Base-by-base conservation (phyloP, 2,888 invertebrate genomes). In the Holacanthella duospinosa region DNA sequence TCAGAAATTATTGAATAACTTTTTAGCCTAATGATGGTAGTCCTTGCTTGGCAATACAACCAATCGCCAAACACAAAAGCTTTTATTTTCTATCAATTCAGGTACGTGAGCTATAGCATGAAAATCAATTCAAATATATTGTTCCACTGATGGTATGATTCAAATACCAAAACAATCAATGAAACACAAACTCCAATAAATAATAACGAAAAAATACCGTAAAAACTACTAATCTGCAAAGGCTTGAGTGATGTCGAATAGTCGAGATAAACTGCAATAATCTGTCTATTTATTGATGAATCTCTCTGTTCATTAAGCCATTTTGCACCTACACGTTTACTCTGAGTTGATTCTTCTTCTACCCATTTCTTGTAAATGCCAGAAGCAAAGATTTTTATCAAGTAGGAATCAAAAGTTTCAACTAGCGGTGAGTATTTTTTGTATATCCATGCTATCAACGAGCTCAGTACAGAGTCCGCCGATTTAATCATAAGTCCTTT, bases 391-490 rank as follows among this genome's bases (percentile, higher is more conserved):
- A 21, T 21, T 21, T 48, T 9, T n/a, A 4, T 21, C 19, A 48
- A n/a, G 48, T n/a, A 48, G 4, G 4, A 16, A 4, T 21, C 48
- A 48, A 60, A 54, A 16, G 60, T 54, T 21, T 19, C 29, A 9
- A 24, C 54, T 3, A 53, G 24, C 2, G 60, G 60, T 2, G 60
- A 60, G 2, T 25, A 9, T 29, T 60, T 60, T 24, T 29, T 28
- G 25, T 27, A 54, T 2, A 36, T n/a, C 43, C 43, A 59, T 21
- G 28, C 26, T 12, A 29, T 27, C 12, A 19, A 21, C 2, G n/a
- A 21, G 26, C 24, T 29, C 24, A 26, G 3, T 4, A 4, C 43
- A 26, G 43, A 24, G 26, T 60, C 60, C 25, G 9, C 28, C 21
- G 60, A 54, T 21, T 21, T 54, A 12, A 60, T 6, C n/a, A 60